Percentiles rank a stretch among this genome's conserved stretches.
phyloP scores from a whole-genome alignment of 2,113 vertebrate species.

The Sterrhoptilus dennistouni region DNA sequence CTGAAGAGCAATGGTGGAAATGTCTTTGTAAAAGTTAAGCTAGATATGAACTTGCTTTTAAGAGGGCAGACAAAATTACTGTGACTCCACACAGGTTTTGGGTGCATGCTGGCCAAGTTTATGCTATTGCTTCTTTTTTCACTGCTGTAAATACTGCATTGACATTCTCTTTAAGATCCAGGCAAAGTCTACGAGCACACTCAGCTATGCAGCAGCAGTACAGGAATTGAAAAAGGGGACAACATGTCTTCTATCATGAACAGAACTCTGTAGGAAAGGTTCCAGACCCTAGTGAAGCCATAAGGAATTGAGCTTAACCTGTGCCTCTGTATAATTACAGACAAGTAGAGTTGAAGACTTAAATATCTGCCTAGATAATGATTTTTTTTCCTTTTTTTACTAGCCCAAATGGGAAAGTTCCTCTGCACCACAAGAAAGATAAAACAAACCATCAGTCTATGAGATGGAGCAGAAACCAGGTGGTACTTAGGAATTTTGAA shows the following conservation, averaged over 20 bases:
- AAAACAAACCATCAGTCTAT: background rate
- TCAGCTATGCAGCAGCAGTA: background rate
- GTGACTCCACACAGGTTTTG: background rate
- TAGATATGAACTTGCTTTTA: background rate
- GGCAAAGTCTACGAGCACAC: background rate
- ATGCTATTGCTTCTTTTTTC: background rate
- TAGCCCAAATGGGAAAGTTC: background rate
- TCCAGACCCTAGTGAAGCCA: background rate
- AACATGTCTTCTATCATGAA: background rate
- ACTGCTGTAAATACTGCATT: background rate
- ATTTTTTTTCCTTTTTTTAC: background rate
- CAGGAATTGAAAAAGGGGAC: background rate
- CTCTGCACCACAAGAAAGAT: background rate
- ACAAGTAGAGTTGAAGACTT: background rate
- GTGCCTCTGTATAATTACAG: background rate
- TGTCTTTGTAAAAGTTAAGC: background rate
- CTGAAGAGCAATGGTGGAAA: background rate
- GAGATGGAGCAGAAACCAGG: background rate
- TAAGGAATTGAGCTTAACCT: background rate
- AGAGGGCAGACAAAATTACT: background rate
- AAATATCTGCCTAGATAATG: background rate
- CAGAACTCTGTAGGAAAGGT: background rate
- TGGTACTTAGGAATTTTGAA: background rate
- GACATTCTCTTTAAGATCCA: background rate
- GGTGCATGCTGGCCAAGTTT: fast-evolving